Percentiles rank a stretch among this genome's conserved stretches.
phyloP scores from a whole-genome alignment of 2,888 invertebrate species.

The Noctua comes region DNA sequence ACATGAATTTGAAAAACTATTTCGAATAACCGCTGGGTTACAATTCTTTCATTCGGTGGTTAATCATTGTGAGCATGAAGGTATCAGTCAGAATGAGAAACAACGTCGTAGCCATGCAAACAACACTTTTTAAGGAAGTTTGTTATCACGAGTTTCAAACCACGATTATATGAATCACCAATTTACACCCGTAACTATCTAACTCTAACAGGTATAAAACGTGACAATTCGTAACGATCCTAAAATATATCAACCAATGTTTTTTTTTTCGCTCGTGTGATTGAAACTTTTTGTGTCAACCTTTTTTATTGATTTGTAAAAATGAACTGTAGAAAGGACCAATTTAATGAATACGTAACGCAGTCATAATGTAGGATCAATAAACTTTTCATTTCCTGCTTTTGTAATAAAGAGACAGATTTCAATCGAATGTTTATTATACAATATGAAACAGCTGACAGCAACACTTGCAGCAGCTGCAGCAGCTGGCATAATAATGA shows the following conservation, averaged over 20 bases:
- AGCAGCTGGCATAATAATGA: not conserved
- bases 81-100: constrained; percentile 18
- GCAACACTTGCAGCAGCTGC: too few species aligned
- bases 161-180: constrained; percentile 34
- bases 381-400: constrained; percentile 18
- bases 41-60: not conserved
- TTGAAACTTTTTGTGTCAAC: constrained; percentile 16
- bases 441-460: constrained; percentile 4
- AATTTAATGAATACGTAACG: constrained; percentile 24
- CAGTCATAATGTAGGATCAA: not conserved
- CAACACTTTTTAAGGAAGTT: constrained; percentile 53
- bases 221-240: constrained; percentile 5
- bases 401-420: constrained; percentile 12
- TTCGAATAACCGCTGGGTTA: not conserved
- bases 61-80: constrained; percentile 24
- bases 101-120: constrained; percentile 12
- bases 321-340: constrained; percentile 24
- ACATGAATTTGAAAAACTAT: not conserved
- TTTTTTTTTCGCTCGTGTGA: constrained; percentile 12
- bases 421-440: constrained; percentile 16
- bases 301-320: not conserved
- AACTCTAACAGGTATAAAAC: not conserved
- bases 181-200: not conserved
- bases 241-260: constrained; percentile 12
- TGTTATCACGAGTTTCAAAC: constrained; percentile 17